Conservation (phyloP, 1,140 invertebrate species). For the Wiebesia pumilae region DNA sequence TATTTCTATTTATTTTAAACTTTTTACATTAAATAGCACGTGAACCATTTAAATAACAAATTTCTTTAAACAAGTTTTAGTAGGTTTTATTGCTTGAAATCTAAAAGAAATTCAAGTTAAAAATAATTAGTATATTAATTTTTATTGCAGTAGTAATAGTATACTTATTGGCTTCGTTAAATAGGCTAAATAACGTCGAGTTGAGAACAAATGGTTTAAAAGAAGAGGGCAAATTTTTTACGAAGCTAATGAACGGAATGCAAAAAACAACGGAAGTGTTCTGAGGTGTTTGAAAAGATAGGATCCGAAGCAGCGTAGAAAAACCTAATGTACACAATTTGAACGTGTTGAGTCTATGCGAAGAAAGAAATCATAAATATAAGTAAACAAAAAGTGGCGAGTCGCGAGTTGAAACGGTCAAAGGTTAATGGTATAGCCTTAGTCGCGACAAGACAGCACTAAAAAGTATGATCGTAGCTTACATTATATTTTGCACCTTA, state of each 20-base stretch:
- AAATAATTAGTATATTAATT: background rate
- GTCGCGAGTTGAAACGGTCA: conserved; percentile 40
- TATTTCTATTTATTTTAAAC: background rate
- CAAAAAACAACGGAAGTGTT: background rate
- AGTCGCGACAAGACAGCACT: conserved; percentile 67
- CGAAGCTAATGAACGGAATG: background rate
- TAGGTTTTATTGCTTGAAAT: background rate
- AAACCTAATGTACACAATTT: background rate
- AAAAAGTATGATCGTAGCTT: conserved; percentile 68
- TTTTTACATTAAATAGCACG: background rate
- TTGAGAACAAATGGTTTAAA: background rate
- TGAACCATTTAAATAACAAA: background rate
- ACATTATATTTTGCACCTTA: conserved; percentile 71
- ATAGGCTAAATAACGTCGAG: background rate
- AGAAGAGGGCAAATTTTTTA: too few species aligned
- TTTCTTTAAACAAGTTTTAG: background rate
- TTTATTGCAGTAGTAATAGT: background rate
- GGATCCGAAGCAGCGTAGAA: background rate
- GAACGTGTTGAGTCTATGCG: background rate
- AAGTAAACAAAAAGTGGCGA: conserved; percentile 42
- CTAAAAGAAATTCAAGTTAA: background rate
- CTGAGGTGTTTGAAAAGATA: background rate
- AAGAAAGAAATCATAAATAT: background rate
- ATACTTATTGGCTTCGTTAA: background rate
- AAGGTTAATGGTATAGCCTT: conserved; percentile 64